A percentile compares a stretch with the other conserved stretches of the same genome.
These are phyloP conservation scores for Botrylloides violaceus DNA, from an alignment of 23 tunicate species.

Conservation along the genomic window DNA sequence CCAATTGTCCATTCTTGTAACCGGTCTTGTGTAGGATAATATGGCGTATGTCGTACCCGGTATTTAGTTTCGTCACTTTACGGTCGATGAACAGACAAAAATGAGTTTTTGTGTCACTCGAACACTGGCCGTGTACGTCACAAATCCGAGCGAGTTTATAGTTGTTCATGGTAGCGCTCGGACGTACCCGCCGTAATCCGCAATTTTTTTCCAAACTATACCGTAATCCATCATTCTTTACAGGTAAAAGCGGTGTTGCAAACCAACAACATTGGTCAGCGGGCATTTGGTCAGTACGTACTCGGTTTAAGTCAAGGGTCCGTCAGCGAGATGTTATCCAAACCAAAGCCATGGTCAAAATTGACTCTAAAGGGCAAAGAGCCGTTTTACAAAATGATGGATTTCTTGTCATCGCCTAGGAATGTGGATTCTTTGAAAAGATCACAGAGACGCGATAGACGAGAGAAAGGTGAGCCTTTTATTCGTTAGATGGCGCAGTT, in stretches of 20 bases:
- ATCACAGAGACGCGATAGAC: conserved; percentile 2
- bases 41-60: too few relatives aligned
- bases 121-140: neutral
- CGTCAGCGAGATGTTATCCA: conserved; percentile 22
- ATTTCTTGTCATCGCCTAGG: conserved; percentile 3
- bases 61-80: too few relatives aligned
- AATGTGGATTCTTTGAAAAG: conserved; percentile 15
- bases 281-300: conserved; percentile 28
- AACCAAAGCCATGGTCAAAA: conserved; percentile 27
- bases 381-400: conserved; percentile 25
- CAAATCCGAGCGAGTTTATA: neutral
- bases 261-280: conserved; percentile 20
- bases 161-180: too few relatives aligned
- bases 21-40: too few relatives aligned
- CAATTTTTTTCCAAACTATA: too few relatives aligned
- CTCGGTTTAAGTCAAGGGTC: conserved; percentile 21
- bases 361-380: conserved; percentile 23
- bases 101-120: neutral
- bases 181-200: too few relatives aligned
- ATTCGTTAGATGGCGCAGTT: neutral
- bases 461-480: conserved; percentile 16
- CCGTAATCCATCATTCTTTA: too few relatives aligned
- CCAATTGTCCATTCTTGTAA: too few relatives aligned
- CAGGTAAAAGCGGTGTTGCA: conserved; percentile 9
- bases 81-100: too few relatives aligned